Base-by-base conservation (phyloP, 2,113 vertebrate species). In the Phoxinus phoxinus region DNA sequence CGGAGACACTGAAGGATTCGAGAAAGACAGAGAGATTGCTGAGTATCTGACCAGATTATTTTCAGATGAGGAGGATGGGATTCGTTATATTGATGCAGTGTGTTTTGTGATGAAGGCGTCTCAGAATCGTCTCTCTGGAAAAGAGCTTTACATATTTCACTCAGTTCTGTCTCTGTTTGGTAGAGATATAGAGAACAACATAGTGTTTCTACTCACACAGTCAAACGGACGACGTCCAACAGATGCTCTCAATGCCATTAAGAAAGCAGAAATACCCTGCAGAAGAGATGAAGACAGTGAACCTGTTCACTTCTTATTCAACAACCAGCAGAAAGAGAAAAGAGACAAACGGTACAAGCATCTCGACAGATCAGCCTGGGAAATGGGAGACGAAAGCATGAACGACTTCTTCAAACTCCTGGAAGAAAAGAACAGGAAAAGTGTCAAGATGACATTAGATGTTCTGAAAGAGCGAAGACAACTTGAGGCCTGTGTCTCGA, bases 141-240 rank as follows among this genome's bases (percentile, higher is more conserved):
- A 11, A 6, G 56, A 85, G 48, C 46, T 11, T 6, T 87, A 87
- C 77, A 75, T 87, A 3, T 85, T 85, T 63, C 69, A 85, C 35
- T 30, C 56, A 30, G 56, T 87, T 37, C 51, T 75, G 58, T 85
- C 83, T 21, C 12, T 87, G 7, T 87, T 87, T 44, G 86, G 83
- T 21, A 81, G 44, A 56, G 83, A 87, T 75, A 74, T 85, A 44
- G 44, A 81, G 69, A 51, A 85, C 7, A 75, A 85, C 32, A 67
- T 85, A 10, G 56, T 87, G 30, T 23, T 75, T 46, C 61, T 85
- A 10, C 21, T 85, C 25, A 87, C 77, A 30, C 59, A 85, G 4
- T 85, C 86, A 44, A 7, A 75, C 58, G 83, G 77, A 56, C 8
- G 21, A 27, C 71, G 30, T 17, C 67, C 77, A 63, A 48, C 27